A percentile compares a stretch with the other conserved stretches of the same genome.
Evolutionary conservation across 2,888 invertebrate genomes (phyloP).

Genomic region (Agriopis aurantiaria): DNA sequence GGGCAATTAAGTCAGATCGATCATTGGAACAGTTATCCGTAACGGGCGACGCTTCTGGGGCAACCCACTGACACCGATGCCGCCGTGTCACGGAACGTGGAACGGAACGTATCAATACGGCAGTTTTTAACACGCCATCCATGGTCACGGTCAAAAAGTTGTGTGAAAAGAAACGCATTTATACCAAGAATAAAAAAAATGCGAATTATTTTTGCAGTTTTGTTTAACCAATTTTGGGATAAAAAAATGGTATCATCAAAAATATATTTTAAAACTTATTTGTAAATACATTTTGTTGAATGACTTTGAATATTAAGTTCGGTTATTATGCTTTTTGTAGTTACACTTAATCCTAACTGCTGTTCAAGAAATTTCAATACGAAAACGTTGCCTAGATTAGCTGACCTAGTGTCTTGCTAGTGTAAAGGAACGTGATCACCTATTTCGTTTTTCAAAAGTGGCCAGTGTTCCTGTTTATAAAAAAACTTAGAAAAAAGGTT

Average conservation of each 20-base stretch:
- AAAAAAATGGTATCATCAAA: background rate
- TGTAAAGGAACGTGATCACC: conserved; percentile 61
- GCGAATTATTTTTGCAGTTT: no score
- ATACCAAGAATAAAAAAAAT: background rate
- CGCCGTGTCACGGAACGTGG: conserved; percentile 59
- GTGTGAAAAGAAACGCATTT: conserved; percentile 11
- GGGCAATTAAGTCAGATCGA: conserved; percentile 68
- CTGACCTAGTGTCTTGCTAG: no score
- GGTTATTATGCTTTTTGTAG: background rate
- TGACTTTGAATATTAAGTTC: background rate
- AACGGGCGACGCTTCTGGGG: conserved; percentile 79
- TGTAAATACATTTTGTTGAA: background rate
- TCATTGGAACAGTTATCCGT: conserved; percentile 81
- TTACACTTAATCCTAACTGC: conserved; percentile 3
- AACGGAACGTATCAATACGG: conserved; percentile 62
- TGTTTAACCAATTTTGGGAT: no score
- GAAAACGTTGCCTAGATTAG: no score
- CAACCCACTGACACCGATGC: conserved; percentile 82
- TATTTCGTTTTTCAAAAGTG: conserved; percentile 60
- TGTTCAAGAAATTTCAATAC: background rate
- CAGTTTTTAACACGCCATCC: conserved; percentile 45
- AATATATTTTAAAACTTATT: background rate
- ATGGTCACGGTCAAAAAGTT: conserved; percentile 39
- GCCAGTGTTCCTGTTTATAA: conserved; percentile 56
- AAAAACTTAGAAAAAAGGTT: conserved; percentile 61